Conservation (phyloP, 35 echinoderm and acorn worm genomes). For the Stichopus chloronotus region DNA sequence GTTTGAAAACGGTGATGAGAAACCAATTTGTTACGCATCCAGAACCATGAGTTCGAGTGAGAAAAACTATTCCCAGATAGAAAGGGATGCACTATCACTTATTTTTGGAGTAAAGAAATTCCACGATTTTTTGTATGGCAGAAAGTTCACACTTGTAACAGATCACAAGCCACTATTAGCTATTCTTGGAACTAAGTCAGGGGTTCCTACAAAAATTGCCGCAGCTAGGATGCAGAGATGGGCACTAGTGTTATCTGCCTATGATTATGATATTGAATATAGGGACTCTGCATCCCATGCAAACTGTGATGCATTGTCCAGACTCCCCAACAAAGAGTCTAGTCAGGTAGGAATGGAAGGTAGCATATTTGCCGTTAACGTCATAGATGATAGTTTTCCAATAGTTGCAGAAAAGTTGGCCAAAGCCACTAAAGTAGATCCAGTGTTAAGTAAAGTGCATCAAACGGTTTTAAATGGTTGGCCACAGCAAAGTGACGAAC, state of each 20-base stretch:
- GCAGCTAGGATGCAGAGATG: background rate
- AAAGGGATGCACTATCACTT: too few relatives aligned
- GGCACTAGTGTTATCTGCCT: too few relatives aligned
- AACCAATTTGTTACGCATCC: too few relatives aligned
- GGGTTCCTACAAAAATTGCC: conserved; percentile 12
- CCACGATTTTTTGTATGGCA: too few relatives aligned
- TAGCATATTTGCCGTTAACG: conserved; percentile 31
- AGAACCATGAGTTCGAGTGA: too few relatives aligned
- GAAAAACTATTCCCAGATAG: too few relatives aligned
- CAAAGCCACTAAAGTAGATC: too few relatives aligned
- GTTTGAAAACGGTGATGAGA: too few relatives aligned
- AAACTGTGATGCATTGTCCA: conserved; percentile 33
- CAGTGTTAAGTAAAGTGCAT: too few relatives aligned
- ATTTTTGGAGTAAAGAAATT: too few relatives aligned
- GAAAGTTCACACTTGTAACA: conserved; percentile 3
- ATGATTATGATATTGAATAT: too few relatives aligned
- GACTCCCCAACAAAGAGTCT: conserved; percentile 36
- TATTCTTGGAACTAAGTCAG: conserved; percentile 39
- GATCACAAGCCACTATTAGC: conserved; percentile 39
- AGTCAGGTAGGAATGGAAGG: conserved; percentile 20
- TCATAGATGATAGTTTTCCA: conserved; percentile 61
- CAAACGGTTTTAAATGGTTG: conserved; percentile 27
- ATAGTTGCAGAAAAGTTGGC: conserved; percentile 37
- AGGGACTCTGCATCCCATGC: background rate
- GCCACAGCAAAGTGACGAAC: background rate